These are phyloP conservation scores for Vireo griseus DNA, from an alignment of 2,797 vertebrate genomes.

Conservation along the genomic window DNA sequence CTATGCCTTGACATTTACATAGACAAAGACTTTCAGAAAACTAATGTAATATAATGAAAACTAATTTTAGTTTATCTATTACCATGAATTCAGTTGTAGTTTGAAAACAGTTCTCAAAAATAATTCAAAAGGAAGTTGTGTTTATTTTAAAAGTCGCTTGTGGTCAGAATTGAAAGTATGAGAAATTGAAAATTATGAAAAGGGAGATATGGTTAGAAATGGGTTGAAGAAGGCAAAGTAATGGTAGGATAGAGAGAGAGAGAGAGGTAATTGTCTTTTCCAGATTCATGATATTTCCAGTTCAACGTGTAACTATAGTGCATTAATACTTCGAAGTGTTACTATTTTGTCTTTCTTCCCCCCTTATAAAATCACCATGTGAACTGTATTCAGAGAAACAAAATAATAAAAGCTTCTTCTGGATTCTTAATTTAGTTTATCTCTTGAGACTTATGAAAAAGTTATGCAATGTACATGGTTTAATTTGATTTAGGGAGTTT, in stretches of 20 bases:
- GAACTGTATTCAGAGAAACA: neutral
- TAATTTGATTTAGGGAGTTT: neutral
- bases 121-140: neutral
- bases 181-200: neutral
- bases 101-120: neutral
- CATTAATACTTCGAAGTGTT: neutral
- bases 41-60: neutral
- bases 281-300: neutral
- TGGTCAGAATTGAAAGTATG: neutral
- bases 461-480: neutral
- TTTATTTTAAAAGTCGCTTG: neutral
- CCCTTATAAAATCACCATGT: neutral
- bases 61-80: neutral
- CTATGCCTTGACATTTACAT: neutral
- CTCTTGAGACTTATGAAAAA: neutral
- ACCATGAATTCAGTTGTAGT: neutral
- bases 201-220: neutral
- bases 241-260: neutral
- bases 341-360: neutral
- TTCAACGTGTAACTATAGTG: neutral
- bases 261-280: neutral
- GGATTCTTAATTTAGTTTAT: neutral
- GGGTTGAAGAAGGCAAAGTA: neutral
- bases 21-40: neutral
- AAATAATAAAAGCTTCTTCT: neutral